A percentile compares a stretch with the other conserved stretches of the same genome.
These are phyloP conservation scores for Suillia variegata DNA, from an alignment of 2,888 invertebrate species.

Conservation along the genomic window DNA sequence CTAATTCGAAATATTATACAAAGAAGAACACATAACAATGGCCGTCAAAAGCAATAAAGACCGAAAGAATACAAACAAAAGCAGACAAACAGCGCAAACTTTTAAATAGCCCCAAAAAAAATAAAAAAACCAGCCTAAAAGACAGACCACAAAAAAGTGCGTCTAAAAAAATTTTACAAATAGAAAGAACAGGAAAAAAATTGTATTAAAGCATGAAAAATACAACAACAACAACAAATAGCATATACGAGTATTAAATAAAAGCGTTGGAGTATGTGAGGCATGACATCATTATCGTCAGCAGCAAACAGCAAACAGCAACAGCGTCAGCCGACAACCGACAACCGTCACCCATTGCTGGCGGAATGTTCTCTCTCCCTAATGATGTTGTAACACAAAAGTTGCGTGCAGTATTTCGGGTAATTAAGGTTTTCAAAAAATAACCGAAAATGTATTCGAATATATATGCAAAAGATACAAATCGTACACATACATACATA, in stretches of 20 bases:
- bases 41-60: neutral
- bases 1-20: neutral
- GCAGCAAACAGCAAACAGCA: neutral
- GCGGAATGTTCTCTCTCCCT: too few species aligned
- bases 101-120: slow-evolving; percentile 5
- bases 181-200: neutral
- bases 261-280: neutral
- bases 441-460: too few species aligned
- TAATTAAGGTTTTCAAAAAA: too few species aligned
- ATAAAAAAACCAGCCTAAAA: neutral
- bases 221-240: neutral
- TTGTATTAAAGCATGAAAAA: too few species aligned
- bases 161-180: neutral
- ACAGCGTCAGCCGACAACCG: neutral
- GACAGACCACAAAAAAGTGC: neutral
- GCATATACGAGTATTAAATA: neutral
- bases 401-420: too few species aligned
- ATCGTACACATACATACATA: too few species aligned
- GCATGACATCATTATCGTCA: slow-evolving; percentile 3
- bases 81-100: neutral
- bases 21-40: neutral
- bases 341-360: too few species aligned
- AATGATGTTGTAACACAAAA: too few species aligned
- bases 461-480: too few species aligned
- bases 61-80: neutral